phyloP scores from a whole-genome alignment of 2,113 vertebrate genomes.

The Narcine bancroftii region DNA sequence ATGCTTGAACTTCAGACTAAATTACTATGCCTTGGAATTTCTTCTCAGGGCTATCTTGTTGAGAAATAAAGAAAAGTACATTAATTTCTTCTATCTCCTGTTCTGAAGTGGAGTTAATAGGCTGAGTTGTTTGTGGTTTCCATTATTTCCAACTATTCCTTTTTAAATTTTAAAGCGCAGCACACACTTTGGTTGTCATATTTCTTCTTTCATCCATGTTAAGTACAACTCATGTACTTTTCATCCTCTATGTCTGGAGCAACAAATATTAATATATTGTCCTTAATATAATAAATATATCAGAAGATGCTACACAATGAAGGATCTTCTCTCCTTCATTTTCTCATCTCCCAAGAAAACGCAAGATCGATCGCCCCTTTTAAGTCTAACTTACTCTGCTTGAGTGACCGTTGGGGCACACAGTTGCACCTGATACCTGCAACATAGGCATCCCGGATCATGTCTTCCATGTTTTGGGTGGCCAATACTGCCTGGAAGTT shows the following conservation, averaged over 20 bases:
- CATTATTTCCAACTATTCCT: neutral
- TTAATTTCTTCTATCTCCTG: neutral
- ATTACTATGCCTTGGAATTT: neutral
- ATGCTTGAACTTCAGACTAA: constrained; percentile 30
- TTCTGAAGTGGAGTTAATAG: neutral
- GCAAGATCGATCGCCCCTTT: too few species aligned
- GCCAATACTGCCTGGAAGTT: too few species aligned
- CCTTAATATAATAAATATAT: neutral
- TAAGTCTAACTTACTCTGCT: too few species aligned
- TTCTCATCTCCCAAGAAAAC: neutral
- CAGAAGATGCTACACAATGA: neutral
- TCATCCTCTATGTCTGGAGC: neutral
- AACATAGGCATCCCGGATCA: too few species aligned
- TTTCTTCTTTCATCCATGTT: neutral
- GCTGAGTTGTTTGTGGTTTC: neutral
- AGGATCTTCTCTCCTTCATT: neutral
- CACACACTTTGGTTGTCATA: neutral
- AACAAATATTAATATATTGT: neutral
- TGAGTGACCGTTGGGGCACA: too few species aligned
- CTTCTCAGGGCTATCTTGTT: neutral
- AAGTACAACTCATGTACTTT: neutral
- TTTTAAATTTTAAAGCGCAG: neutral
- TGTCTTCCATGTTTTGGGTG: too few species aligned
- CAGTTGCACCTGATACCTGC: too few species aligned
- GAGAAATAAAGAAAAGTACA: neutral